Evolutionary conservation across 2,888 invertebrate genomes (phyloP).

Genomic region (Harpalus rubripes): DNA sequence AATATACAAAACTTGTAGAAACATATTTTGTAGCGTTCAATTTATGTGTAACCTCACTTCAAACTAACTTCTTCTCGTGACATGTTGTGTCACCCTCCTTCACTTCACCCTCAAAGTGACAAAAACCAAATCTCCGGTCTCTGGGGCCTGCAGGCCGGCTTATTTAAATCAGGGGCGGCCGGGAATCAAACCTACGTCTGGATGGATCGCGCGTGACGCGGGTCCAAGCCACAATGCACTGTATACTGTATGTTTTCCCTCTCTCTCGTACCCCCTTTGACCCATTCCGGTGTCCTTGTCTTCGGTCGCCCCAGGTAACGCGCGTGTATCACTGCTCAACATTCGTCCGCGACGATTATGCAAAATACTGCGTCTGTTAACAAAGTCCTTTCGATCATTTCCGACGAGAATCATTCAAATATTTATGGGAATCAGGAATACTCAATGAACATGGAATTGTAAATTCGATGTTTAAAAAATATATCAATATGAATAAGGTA

Average conservation of each 20-base stretch:
- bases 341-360: slow-evolving; percentile 55
- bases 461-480: background rate
- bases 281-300: background rate
- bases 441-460: background rate
- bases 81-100: slow-evolving; percentile 20
- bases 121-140: slow-evolving; percentile 77
- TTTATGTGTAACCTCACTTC: background rate
- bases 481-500: no score
- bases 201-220: slow-evolving; percentile 77
- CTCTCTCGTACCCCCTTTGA: slow-evolving; percentile 1
- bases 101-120: slow-evolving; percentile 71
- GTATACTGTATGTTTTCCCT: slow-evolving; percentile 32
- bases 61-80: slow-evolving; percentile 17
- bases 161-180: slow-evolving; percentile 76
- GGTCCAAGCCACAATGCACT: slow-evolving; percentile 51
- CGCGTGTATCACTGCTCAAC: slow-evolving; percentile 52
- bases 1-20: background rate
- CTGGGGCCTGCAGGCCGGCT: slow-evolving; percentile 74
- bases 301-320: slow-evolving; percentile 41
- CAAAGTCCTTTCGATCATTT: slow-evolving; percentile 26
- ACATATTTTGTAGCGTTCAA: background rate
- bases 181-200: slow-evolving; percentile 74
- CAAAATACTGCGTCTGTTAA: slow-evolving; percentile 51
- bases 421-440: slow-evolving; percentile 4
- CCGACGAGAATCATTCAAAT: slow-evolving; percentile 5